A percentile compares a stretch with the other conserved stretches of the same genome.
These are phyloP conservation scores for Spodoptera picta DNA, from an alignment of 2,888 invertebrate species.

Conservation along the genomic window DNA sequence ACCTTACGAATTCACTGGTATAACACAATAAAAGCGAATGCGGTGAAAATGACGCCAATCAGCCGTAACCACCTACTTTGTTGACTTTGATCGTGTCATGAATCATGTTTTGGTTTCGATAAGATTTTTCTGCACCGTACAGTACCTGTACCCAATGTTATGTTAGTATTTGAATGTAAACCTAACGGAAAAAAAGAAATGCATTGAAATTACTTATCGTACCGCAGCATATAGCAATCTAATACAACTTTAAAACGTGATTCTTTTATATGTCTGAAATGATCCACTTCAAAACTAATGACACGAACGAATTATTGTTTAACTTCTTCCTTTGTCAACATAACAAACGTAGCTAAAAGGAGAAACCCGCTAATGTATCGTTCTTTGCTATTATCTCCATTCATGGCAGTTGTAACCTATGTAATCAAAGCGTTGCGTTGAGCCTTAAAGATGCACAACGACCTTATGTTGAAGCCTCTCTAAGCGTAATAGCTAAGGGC, in stretches of 20 bases:
- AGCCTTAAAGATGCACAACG: slow-evolving; percentile 16
- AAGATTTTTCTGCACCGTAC: slow-evolving; percentile 16
- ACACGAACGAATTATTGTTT: too few species aligned
- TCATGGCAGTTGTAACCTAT: slow-evolving; percentile 15
- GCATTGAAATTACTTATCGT: too few species aligned
- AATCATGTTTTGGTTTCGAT: slow-evolving; percentile 28
- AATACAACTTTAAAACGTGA: too few species aligned
- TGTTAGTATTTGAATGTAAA: not conserved
- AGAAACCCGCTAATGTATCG: slow-evolving; percentile 9
- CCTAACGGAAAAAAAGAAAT: too few species aligned
- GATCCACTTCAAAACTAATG: too few species aligned
- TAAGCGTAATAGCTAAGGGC: slow-evolving; percentile 18
- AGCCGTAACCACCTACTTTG: slow-evolving; percentile 49
- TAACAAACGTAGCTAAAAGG: not conserved
- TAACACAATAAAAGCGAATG: slow-evolving; percentile 55
- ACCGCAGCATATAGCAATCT: too few species aligned
- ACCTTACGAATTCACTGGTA: slow-evolving; percentile 74
- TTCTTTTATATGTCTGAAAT: too few species aligned
- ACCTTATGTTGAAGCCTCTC: slow-evolving; percentile 27
- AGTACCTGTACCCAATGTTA: not conserved
- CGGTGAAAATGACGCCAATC: slow-evolving; percentile 62
- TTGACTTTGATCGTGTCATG: slow-evolving; percentile 31
- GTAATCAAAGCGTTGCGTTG: slow-evolving; percentile 12
- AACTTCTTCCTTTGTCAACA: slow-evolving; percentile 6
- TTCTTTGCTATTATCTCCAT: slow-evolving; percentile 21